These are phyloP conservation scores for Xanthia icteritia DNA, from an alignment of 2,888 invertebrate species.

Conservation along the genomic window DNA sequence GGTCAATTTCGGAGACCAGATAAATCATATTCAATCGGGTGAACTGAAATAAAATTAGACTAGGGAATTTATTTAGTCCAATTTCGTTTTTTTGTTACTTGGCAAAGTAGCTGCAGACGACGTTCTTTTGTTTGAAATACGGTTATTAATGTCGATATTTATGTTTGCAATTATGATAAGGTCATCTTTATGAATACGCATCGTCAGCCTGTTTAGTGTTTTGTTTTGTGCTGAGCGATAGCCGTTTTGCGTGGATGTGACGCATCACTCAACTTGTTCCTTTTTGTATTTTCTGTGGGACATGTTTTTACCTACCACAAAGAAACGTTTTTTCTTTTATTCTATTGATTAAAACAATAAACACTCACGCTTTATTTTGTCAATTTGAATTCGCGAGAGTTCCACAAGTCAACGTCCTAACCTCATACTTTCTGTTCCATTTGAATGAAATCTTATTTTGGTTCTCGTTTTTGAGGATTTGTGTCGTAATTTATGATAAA, in stretches of 20 bases:
- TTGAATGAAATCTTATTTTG: background rate
- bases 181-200: background rate
- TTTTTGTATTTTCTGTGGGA: too few relatives aligned
- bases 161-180: constrained; percentile 14
- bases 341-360: background rate
- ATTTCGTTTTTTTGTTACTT: constrained; percentile 38
- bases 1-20: constrained; percentile 59
- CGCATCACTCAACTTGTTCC: too few relatives aligned
- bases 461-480: background rate
- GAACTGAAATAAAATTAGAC: constrained; percentile 61
- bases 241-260: too few relatives aligned
- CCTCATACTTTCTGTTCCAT: background rate
- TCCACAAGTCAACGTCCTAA: background rate
- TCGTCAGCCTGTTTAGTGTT: background rate
- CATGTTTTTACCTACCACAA: too few relatives aligned
- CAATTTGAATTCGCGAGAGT: background rate
- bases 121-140: constrained; percentile 15
- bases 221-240: background rate
- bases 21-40: constrained; percentile 67
- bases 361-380: background rate
- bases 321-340: too few relatives aligned
- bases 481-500: background rate
- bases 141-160: constrained; percentile 32
- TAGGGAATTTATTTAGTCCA: constrained; percentile 55
- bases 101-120: background rate